Percentiles rank a stretch among this genome's conserved stretches.
Conservation (phyloP, 2,797 vertebrate genomes). For the Lithobates sylvaticus region DNA sequence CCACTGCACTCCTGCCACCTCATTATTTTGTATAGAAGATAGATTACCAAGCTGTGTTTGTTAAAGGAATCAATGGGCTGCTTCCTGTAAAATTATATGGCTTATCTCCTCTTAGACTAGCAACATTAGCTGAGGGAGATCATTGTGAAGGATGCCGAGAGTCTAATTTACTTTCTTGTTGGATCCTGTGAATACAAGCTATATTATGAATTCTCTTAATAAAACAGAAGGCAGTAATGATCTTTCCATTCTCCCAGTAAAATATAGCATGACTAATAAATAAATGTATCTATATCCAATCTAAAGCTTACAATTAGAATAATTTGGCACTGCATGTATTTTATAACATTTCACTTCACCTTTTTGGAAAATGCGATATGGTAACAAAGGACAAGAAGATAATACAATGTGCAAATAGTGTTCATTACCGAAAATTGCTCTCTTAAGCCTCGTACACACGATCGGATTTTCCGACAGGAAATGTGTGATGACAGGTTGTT, state of each 20-base stretch:
- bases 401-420: background rate
- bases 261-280: constrained; percentile 19
- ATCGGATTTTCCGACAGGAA: too few relatives aligned
- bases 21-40: constrained; percentile 74
- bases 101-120: constrained; percentile 71
- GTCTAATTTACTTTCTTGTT: constrained; percentile 64
- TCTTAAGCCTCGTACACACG: too few relatives aligned
- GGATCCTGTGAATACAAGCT: constrained; percentile 58
- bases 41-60: constrained; percentile 71
- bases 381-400: background rate
- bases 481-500: too few relatives aligned
- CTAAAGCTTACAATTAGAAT: background rate
- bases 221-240: constrained; percentile 9
- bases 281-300: background rate
- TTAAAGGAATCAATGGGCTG: constrained; percentile 70
- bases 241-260: constrained; percentile 4
- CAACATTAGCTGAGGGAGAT: constrained; percentile 65
- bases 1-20: constrained; percentile 70
- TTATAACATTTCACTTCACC: constrained; percentile 9
- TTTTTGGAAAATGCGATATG: background rate
- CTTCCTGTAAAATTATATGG: constrained; percentile 72
- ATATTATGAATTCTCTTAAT: constrained; percentile 60
- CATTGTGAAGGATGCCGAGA: constrained; percentile 59
- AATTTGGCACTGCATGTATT: background rate
- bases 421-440: background rate